Evolutionary conservation across 2,888 invertebrate species (phyloP), one percentile per base, ranked within the genome.

Genomic region (Catocala nupta): DNA sequence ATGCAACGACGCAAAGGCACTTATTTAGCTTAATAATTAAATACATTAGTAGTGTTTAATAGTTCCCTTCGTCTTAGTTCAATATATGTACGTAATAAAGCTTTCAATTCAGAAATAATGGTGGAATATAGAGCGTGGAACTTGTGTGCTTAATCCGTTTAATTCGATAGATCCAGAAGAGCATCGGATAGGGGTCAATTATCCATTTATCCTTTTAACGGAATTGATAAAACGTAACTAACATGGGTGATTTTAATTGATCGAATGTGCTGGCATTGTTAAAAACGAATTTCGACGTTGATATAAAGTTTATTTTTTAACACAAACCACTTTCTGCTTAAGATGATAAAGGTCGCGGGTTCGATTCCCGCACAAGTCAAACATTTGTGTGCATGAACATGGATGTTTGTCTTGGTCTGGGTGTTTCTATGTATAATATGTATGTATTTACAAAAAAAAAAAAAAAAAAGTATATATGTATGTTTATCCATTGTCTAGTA

Each of bases 131-230:
- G 89, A 90, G 78, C 90, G 88, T 89, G 88, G 87, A 87, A 90
- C 84, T 82, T 77, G 77, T 82, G 78, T 81, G 82, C 85, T 87
- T 91, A 88, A 90, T 89, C 89, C 86, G 83, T 83, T 90, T 91
- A 91, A 93, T 93, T 91, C 87, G 83, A 91, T 90, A 90, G 90
- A 89, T 88, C 81, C 80, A 82, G 84, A 83, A 87, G 89, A 85
- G 83, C 89, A 90, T 90, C 81, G 83, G 81, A 93, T 93, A 90
- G 92, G 93, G 93, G 93, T 93, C 94, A 93, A 94, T 94, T 93
- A 93, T 91, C 93, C 93, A 92, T 93, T 94, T 93, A 94, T 93
- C 93, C 93, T 88, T 90, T 94, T 94, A 93, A 93, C 92, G 81
- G 87, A 94, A 94, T 94, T 93, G 93, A 93, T 93, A 93, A 93